Conservation (phyloP, 2,888 invertebrate species). For the Venustoraphidia nigricollis region DNA sequence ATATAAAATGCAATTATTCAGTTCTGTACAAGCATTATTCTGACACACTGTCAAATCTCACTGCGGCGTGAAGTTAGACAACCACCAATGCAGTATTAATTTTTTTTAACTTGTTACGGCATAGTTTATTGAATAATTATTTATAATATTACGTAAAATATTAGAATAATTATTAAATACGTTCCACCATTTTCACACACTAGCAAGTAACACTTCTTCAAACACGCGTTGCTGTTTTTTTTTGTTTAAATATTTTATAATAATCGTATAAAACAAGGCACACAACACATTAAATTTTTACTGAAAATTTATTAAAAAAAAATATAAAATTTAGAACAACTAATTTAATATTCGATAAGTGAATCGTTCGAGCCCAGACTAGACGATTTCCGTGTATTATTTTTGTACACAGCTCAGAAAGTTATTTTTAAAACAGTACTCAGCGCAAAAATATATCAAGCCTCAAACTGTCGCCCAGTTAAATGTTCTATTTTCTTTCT, state of each 20-base stretch:
- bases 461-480: too few relatives aligned
- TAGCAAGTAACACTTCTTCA: too few relatives aligned
- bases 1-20: not conserved
- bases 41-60: not conserved
- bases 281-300: not conserved
- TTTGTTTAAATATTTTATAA: not conserved
- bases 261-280: not conserved
- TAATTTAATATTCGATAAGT: not conserved
- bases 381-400: not conserved
- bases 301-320: not conserved
- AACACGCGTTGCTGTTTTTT: not conserved
- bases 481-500: too few relatives aligned
- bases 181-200: too few relatives aligned
- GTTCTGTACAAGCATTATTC: not conserved
- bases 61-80: slow-evolving; percentile 1
- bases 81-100: not conserved
- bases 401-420: not conserved
- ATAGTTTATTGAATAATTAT: not conserved
- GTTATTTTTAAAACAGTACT: not conserved
- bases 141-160: not conserved
- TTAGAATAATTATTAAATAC: not conserved
- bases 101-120: not conserved
- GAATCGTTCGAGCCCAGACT: slow-evolving; percentile 1
- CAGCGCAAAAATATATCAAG: too few relatives aligned
- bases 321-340: not conserved